Conservation (phyloP, 2,113 vertebrate genomes). For the Rhea americana region DNA sequence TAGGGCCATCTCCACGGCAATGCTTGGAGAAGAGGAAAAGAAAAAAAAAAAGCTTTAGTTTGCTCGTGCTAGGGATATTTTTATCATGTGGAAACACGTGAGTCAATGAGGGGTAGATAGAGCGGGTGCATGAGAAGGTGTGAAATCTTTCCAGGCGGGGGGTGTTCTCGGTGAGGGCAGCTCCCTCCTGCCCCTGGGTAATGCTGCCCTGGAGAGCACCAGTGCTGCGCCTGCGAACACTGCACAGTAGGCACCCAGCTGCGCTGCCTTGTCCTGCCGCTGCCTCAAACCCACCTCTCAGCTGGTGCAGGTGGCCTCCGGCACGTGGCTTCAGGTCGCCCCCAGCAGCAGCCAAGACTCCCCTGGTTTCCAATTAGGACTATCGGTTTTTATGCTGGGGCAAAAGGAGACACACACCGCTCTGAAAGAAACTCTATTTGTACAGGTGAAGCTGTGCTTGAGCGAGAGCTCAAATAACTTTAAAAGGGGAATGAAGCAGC, state of each 20-base stretch:
- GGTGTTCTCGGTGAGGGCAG: accelerated
- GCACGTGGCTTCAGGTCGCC: too few species aligned
- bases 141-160: neutral
- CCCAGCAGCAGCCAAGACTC: too few species aligned
- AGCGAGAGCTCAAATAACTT: too few species aligned
- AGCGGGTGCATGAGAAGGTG: neutral
- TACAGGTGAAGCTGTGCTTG: too few species aligned
- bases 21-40: neutral
- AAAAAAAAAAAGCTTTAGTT: neutral
- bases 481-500: too few species aligned
- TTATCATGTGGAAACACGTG: neutral
- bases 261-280: neutral
- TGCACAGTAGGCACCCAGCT: accelerated
- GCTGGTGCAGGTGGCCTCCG: too few species aligned
- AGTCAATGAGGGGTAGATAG: slow-evolving; percentile 3
- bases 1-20: neutral
- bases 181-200: neutral
- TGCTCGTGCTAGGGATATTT: neutral
- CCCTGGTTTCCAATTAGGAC: too few species aligned
- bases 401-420: too few species aligned
- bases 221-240: accelerated
- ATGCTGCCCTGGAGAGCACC: neutral
- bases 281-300: neutral
- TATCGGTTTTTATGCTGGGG: neutral
- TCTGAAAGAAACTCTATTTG: too few species aligned